Base-by-base conservation (phyloP, 2,797 vertebrate species). In the Natrix natrix region DNA sequence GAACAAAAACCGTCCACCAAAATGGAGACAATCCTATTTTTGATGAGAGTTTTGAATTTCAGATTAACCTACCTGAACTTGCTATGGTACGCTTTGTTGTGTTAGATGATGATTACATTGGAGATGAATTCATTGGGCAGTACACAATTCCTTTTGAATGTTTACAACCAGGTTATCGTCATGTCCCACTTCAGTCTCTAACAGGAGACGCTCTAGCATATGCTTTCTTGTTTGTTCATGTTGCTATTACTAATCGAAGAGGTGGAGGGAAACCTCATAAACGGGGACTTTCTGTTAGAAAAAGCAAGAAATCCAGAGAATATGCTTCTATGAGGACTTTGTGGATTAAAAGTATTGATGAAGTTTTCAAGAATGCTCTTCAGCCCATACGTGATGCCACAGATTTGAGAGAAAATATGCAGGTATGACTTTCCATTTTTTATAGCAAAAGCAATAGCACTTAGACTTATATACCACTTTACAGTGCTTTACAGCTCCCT, bases 81-180 rank as follows among this genome's bases (percentile, higher is more conserved):
- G 99, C 99, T 57, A 99, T 99, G 99, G 99, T 99, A 96, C 99
- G 99, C 93, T 99, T 99, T 22, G 99, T 99, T 74, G 99, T 99
- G 12, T 98, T 99, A 10, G 99, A 99, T 8, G 99, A 99, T 7
- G 99, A 99, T 97, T 99, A 99, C 94, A 99, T 99, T 28, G 99
- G 99, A 28, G 99, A 99, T 1, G 99, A 99, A 74, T 99, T 99
- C 88, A 99, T 99, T 0, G 99, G 99, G 87, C 99, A 99, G 83
- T 99, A 99, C 94, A 99, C 99, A 0, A 99, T 99, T 95, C 99
- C 99, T 59, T 99, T 99, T 63, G 99, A 99, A 96, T 99, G 99
- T 98, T 98, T 99, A 94, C 99, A 99, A 94, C 98, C 99, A 1
- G 99, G 99, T 74, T 99, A 99, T 94, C 98, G 99, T 89, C 99